Conservation (phyloP, 2,888 invertebrate species). For the Trichopria drosophilae region DNA sequence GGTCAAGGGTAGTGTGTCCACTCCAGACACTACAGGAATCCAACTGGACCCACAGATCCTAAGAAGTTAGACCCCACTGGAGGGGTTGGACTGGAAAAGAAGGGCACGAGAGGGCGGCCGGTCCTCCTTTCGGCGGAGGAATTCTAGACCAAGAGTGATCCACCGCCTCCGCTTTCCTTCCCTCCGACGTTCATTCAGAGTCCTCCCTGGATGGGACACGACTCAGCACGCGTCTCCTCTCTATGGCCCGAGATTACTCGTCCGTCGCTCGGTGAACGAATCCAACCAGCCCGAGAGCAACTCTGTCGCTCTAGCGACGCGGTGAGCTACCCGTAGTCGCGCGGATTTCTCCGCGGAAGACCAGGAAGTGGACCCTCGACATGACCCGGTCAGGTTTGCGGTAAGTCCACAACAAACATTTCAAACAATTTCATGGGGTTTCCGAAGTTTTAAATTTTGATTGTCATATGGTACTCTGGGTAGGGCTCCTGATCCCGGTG, state of each 20-base stretch:
- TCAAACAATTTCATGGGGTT: too few relatives aligned
- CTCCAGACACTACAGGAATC: too few relatives aligned
- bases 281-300: slow-evolving; percentile 33
- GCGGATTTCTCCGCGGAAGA: too few relatives aligned
- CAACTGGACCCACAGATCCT: too few relatives aligned
- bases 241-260: slow-evolving; percentile 50
- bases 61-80: background rate
- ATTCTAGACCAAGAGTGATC: slow-evolving; percentile 53
- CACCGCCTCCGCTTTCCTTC: slow-evolving; percentile 28
- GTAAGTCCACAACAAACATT: slow-evolving; percentile 50
- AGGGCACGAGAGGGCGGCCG: slow-evolving; percentile 31
- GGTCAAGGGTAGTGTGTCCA: too few relatives aligned
- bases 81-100: slow-evolving; percentile 27
- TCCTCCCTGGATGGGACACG: slow-evolving; percentile 56
- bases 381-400: slow-evolving; percentile 55
- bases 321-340: slow-evolving; percentile 30
- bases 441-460: too few relatives aligned
- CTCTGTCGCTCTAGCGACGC: slow-evolving; percentile 28
- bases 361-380: slow-evolving; percentile 47
- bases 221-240: slow-evolving; percentile 46
- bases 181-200: slow-evolving; percentile 52
- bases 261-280: slow-evolving; percentile 38
- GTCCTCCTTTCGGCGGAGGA: slow-evolving; percentile 55
- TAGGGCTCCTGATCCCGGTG: too few relatives aligned
- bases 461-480: too few relatives aligned